Evolutionary conservation across 2,797 vertebrate genomes (phyloP), one percentile per base, ranked within the genome.

Genomic region (Dallia pectoralis): DNA sequence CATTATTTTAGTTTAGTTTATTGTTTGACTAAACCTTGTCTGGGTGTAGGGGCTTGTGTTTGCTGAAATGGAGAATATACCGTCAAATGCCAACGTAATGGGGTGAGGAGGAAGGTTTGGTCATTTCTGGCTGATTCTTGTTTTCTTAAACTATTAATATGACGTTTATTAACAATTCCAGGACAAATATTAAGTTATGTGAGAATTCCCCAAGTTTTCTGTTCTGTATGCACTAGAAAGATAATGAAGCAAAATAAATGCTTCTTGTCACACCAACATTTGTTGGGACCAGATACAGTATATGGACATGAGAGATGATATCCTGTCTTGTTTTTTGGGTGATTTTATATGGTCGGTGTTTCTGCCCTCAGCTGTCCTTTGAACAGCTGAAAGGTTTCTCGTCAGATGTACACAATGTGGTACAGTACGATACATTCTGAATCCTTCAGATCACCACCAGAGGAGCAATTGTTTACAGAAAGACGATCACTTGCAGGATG

Each of bases 331-430:
- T 83, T 84, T 40, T 77, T 51, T 22, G 71, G 67, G 67, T 27
- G 75, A 61, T 69, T 85, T 83, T 82, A 51, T 44, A 74, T 77
- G 25, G n/a, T 75, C 76, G 40, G 74, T 82, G 75, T 76, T 66
- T 84, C 70, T 75, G 74, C 81, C 81, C 79, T 70, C 82, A 84
- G 84, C 79, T 87, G 85, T 29, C 70, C 74, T 83, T 48, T 86
- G 82, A 75, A 80, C 48, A 70, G 29, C 73, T 79, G 73, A 71
- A 70, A 79, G 76, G 70, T 44, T 66, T 82, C 72, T 66, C 82
- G 72, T 77, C 63, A 77, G 74, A 69, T 72, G 80, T 76, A 64
- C 63, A 68, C 67, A 63, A 76, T 74, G 82, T 73, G 65, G 69
- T 73, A 73, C 72, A 51, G 74, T 48, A 11, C 14, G 40, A 44